Conservation (phyloP, 2,113 vertebrate species). For the Anas platyrhynchos region DNA sequence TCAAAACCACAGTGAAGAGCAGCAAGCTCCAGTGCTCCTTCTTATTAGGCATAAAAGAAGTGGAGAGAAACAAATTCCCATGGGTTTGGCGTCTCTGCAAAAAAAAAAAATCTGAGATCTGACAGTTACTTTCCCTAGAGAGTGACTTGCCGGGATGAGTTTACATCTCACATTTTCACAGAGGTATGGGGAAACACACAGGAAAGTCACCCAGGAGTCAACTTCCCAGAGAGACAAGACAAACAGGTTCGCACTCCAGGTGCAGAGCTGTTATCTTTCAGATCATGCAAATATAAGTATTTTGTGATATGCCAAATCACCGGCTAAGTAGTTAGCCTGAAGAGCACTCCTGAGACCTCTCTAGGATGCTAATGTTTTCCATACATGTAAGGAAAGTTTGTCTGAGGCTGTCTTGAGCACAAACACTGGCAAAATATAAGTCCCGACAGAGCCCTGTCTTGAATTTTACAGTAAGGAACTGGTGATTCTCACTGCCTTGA, state of each 20-base stretch:
- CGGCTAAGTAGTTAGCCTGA: not conserved
- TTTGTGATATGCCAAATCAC: not conserved
- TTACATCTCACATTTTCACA: not conserved
- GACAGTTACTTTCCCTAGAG: not conserved
- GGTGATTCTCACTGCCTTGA: not conserved
- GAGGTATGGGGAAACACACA: not conserved
- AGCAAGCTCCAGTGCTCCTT: not conserved
- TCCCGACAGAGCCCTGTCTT: not conserved
- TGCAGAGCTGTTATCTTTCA: not conserved
- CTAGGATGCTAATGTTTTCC: not conserved
- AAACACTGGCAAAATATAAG: accelerated
- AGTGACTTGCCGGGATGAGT: not conserved
- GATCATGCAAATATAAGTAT: not conserved
- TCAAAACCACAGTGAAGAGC: not conserved
- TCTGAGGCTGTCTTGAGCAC: not conserved
- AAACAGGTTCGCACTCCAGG: not conserved
- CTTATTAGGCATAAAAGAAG: not conserved
- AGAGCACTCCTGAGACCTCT: not conserved
- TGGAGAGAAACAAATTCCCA: not conserved
- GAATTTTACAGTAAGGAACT: not conserved
- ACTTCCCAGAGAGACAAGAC: not conserved
- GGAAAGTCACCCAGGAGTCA: not conserved
- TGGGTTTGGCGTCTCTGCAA: not conserved
- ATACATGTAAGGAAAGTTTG: not conserved
- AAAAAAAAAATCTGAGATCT: not conserved